phyloP scores from a whole-genome alignment of 2,113 vertebrate genomes.

The Ia io region DNA sequence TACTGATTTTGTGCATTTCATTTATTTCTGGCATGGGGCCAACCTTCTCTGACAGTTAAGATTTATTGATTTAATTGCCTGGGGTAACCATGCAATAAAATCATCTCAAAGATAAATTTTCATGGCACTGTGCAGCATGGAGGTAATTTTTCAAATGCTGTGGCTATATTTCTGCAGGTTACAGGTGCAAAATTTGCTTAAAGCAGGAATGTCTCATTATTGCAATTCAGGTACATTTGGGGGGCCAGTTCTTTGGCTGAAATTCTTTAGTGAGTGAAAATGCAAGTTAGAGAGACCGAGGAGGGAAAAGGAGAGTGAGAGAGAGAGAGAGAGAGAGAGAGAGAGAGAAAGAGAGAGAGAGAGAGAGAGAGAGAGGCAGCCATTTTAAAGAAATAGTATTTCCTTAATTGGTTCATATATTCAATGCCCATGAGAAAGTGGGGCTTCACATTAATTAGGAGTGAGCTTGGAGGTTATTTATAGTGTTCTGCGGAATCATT shows the following conservation, averaged over 20 bases:
- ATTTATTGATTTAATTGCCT: constrained; percentile 98
- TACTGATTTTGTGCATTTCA: constrained; percentile 90
- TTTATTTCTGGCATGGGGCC: constrained; percentile 88
- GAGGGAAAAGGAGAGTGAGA: neutral
- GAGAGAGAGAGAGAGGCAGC: too few species aligned
- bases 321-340: neutral
- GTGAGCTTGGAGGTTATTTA: constrained; percentile 86
- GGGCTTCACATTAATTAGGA: constrained; percentile 84
- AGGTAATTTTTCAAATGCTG: constrained; percentile 92
- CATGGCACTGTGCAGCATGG: constrained; percentile 86
- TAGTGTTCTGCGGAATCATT: constrained; percentile 81
- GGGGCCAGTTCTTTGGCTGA: constrained; percentile 73
- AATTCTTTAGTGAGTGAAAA: constrained; percentile 50
- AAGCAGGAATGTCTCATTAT: constrained; percentile 89
- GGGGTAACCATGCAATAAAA: constrained; percentile 97
- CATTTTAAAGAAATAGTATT: constrained; percentile 76
- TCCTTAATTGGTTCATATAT: constrained; percentile 85
- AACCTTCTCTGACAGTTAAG: constrained; percentile 90
- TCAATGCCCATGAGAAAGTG: constrained; percentile 80
- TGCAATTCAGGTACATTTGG: constrained; percentile 71
- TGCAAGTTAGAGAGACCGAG: neutral
- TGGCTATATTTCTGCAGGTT: constrained; percentile 90
- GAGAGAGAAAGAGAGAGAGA: neutral
- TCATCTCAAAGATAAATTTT: constrained; percentile 95
- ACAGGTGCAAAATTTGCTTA: constrained; percentile 91